Base-by-base conservation (phyloP, 2,888 invertebrate species). In the Trissolcus japonicus region DNA sequence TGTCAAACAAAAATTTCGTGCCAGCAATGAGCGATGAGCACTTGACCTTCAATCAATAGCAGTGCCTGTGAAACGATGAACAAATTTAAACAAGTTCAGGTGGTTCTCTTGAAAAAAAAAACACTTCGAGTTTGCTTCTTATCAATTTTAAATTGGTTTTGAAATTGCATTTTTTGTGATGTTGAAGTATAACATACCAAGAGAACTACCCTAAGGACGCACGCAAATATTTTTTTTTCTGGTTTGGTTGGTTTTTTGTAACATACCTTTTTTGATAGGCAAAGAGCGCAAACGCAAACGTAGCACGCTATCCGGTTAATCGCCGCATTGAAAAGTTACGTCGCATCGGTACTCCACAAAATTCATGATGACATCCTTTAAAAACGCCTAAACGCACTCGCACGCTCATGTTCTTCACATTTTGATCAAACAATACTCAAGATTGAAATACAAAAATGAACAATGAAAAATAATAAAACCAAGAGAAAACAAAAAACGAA, bases 211-310 rank as follows among this genome's bases (percentile, higher is more conserved):
- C 79, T 82, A 80, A 83, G 80, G 82, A 79, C 84, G 85, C 84
- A 84, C 85, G 85, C 85, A 82, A 80, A 81, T 60, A 21, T 19
- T 2, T 56, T 43, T 35, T 68, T 48, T 67, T 69, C 21, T 80
- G 69, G 51, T 76, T 51, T 46, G 46, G 46, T 51, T 76, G 55
- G 55, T 74, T 79, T 69, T 75, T 48, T 29, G 66, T 78, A 86
- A 89, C 89, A 84, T 88, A 89, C 89, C 89, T 76, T 76, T 88
- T 88, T 82, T 83, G 82, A 84, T 84, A 85, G 75, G 85, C 86
- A 87, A 87, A 86, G 86, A 85, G 84, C 84, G 83, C 83, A 87
- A 87, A 86, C 87, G 87, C 87, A 86, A 86, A 84, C 82, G 85
- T 83, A 80, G 85, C 80, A 83, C 86, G 83, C 84, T 84, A 84